These are phyloP conservation scores for Colletes collaris DNA, from an alignment of 2,888 invertebrate species.

Conservation along the genomic window DNA sequence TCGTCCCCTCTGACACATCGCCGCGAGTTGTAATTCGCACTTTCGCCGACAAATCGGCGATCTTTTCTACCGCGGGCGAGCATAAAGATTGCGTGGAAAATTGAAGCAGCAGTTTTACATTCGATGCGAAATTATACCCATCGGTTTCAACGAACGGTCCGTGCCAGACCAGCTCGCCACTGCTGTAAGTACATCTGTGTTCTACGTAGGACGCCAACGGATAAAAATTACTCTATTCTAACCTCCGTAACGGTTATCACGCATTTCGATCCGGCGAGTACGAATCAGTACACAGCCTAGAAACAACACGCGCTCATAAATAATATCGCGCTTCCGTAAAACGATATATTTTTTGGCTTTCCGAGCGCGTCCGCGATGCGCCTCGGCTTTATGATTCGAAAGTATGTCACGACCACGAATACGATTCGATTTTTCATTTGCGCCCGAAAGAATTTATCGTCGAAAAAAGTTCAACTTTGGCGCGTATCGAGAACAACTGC, in stretches of 20 bases:
- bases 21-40: slow-evolving; percentile 16
- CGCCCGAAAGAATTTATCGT: no score
- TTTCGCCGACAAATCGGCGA: slow-evolving; percentile 14
- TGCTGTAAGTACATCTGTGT: slow-evolving; percentile 10
- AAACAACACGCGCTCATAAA: slow-evolving; percentile 4
- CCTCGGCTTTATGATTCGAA: no score
- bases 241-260: slow-evolving; percentile 19
- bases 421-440: no score
- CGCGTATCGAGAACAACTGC: no score
- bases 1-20: background rate
- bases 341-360: background rate
- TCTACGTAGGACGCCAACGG: background rate
- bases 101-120: slow-evolving; percentile 27
- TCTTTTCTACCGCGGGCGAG: slow-evolving; percentile 15
- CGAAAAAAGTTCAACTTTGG: no score
- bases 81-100: slow-evolving; percentile 33
- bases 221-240: slow-evolving; percentile 5
- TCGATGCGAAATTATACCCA: slow-evolving; percentile 27
- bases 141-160: slow-evolving; percentile 18
- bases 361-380: background rate
- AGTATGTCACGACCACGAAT: no score
- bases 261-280: slow-evolving; percentile 22
- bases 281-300: slow-evolving; percentile 4
- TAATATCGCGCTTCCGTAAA: background rate
- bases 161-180: slow-evolving; percentile 18